These are phyloP conservation scores for Haliclystus octoradiatus DNA, from an alignment of 30 jellyfish, hydroid and myxozoan species.

Conservation along the genomic window DNA sequence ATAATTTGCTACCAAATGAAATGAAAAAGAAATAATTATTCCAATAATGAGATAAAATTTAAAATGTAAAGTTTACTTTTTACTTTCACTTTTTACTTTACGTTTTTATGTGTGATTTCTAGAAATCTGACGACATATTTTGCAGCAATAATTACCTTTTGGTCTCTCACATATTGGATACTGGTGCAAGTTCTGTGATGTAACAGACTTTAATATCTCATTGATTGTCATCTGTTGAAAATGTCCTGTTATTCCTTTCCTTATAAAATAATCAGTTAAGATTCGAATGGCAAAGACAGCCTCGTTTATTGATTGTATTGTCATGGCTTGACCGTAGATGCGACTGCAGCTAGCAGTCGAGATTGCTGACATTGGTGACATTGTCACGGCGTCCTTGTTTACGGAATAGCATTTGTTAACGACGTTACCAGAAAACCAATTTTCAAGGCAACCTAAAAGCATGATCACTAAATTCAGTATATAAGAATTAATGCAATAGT, in stretches of 20 bases:
- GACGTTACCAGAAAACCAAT: slow-evolving; percentile 28
- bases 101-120: not conserved
- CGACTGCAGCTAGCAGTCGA: not conserved
- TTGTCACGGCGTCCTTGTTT: not conserved
- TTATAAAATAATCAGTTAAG: not conserved
- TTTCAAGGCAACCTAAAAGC: slow-evolving; percentile 25
- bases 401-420: slow-evolving; percentile 3
- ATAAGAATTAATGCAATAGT: too few relatives aligned
- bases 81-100: too few relatives aligned
- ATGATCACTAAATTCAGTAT: not conserved
- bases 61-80: too few relatives aligned
- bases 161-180: slow-evolving; percentile 6
- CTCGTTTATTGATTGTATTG: not conserved
- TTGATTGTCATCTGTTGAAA: not conserved
- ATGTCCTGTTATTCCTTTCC: not conserved
- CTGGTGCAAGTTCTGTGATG: not conserved
- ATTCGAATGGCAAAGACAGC: not conserved
- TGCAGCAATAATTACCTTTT: not conserved
- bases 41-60: too few relatives aligned
- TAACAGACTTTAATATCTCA: not conserved
- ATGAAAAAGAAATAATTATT: too few relatives aligned
- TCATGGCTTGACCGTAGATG: slow-evolving; percentile 9
- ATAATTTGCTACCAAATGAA: too few relatives aligned
- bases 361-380: not conserved
- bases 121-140: not conserved